Evolutionary conservation across 2,888 invertebrate genomes (phyloP), one percentile per base, ranked within the genome.

Genomic region (Dasysyrphus tricinctus): DNA sequence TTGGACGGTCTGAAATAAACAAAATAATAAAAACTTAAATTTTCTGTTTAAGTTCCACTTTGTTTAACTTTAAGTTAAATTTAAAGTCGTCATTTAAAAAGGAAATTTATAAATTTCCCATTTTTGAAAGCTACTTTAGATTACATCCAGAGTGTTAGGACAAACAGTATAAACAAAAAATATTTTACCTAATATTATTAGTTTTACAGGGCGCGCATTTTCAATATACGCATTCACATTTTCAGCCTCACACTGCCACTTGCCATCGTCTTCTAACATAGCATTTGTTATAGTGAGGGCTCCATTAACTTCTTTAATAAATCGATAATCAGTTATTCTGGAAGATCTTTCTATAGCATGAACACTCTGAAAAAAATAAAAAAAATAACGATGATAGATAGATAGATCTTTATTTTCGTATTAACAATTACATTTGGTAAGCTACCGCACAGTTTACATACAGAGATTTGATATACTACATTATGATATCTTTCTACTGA

Each of bases 241-340:
- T 89, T 95, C 95, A 7, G 95, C 94, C 88, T 95, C 95, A 90
- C 96, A 96, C 88, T 94, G 94, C 95, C 96, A 96, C 89, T 94
- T 93, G n/a, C 96, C 96, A 89, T 95, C 95, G 90, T 96, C 96
- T 90, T 95, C 95, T 12, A 93, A 90, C 93, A 93, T 93, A n/a
- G 92, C 93, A 88, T 93, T 93, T 80, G 91, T 92, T 72, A 93
- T 93, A 88, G 92, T 92, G 82, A 93, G 89, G 56, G 91, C 92
- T 29, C 93, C 93, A 89, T 92, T 91, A 78, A 91, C 90, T 88
- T 93, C 93, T 88, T 91, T 92, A 72, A 93, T 91, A 88, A 93
- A 93, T 88, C 93, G 92, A 89, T 91, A 92, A 89, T 93, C 93
- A 63, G 92, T 92, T 81, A 91, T 91, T 72, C 93, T 90, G 61